phyloP scores from a whole-genome alignment of 2,113 vertebrate genomes.

The Catharus minimus region DNA sequence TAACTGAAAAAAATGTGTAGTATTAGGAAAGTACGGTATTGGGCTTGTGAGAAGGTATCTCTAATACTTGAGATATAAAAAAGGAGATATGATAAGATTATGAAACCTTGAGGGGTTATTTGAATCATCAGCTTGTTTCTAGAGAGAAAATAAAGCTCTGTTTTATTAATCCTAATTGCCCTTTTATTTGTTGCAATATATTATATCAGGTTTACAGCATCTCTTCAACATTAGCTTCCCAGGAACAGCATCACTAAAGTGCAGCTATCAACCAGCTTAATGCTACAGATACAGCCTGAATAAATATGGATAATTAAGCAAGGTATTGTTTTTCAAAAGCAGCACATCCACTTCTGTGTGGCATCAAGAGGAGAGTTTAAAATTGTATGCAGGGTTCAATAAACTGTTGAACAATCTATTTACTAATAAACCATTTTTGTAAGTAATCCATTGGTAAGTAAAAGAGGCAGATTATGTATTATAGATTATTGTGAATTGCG shows the following conservation, averaged over 20 bases:
- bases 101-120: not conserved
- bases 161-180: slow-evolving; percentile 9
- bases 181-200: slow-evolving; percentile 23
- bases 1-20: not conserved
- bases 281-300: not conserved
- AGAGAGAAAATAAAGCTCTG: not conserved
- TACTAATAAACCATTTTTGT: not conserved
- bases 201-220: not conserved
- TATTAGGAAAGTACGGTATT: not conserved
- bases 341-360: not conserved
- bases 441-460: not conserved
- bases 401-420: not conserved
- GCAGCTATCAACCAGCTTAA: not conserved
- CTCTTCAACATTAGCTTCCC: slow-evolving; percentile 21
- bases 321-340: not conserved
- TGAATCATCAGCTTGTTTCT: not conserved
- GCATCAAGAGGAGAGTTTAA: not conserved
- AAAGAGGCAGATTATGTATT: not conserved
- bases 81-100: not conserved
- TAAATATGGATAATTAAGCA: not conserved
- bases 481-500: not conserved
- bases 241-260: not conserved
- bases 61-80: not conserved
- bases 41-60: not conserved
- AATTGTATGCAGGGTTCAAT: not conserved